phyloP scores from a whole-genome alignment of 23 tunicate species.

The Ascidia mentula region DNA sequence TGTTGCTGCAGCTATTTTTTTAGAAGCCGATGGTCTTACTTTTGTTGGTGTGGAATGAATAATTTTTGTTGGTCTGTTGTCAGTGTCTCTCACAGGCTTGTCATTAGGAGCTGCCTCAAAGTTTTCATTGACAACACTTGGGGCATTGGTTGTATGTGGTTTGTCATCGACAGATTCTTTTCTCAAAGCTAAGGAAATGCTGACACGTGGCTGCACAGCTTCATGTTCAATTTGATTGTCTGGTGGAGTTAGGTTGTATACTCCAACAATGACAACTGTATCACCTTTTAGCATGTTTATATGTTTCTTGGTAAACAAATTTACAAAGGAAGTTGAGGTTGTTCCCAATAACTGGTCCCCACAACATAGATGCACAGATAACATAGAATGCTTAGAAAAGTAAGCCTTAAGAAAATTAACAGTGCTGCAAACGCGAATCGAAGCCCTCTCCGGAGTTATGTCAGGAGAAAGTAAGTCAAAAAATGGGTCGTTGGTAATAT shows the following conservation, averaged over 20 bases:
- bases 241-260: slow-evolving; percentile 50
- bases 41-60: neutral
- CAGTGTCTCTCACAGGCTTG: slow-evolving; percentile 62
- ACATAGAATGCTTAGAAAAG: slow-evolving; percentile 38
- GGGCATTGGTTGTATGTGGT: neutral
- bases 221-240: slow-evolving; percentile 22
- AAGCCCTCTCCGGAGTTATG: slow-evolving; percentile 93
- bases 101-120: slow-evolving; percentile 71
- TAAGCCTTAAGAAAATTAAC: slow-evolving; percentile 40
- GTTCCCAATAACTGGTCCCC: slow-evolving; percentile 86
- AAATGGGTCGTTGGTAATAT: slow-evolving; percentile 91
- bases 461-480: slow-evolving; percentile 68
- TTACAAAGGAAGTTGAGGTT: slow-evolving; percentile 46
- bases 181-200: slow-evolving; percentile 50
- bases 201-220: slow-evolving; percentile 60
- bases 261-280: slow-evolving; percentile 59
- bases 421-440: slow-evolving; percentile 69
- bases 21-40: neutral
- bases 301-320: slow-evolving; percentile 41
- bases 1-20: slow-evolving; percentile 20
- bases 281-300: slow-evolving; percentile 22
- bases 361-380: slow-evolving; percentile 84
- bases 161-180: slow-evolving; percentile 41
- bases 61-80: neutral
- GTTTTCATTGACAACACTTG: neutral